Base-by-base conservation (phyloP, 2,888 invertebrate genomes). In the Cremastinae sp. region DNA sequence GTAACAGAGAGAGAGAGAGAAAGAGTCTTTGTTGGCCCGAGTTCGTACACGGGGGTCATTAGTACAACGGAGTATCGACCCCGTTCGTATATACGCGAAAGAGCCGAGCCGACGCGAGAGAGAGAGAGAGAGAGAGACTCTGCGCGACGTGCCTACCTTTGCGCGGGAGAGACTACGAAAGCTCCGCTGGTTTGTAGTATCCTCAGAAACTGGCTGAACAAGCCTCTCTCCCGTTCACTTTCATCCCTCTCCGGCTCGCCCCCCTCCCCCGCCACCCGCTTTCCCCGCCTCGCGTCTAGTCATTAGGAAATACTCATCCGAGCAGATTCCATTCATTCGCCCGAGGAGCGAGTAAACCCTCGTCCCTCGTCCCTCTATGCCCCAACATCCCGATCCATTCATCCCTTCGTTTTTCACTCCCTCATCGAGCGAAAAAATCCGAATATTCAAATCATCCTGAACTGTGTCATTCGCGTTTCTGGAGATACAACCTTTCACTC, bases 221-320 rank as follows among this genome's bases (percentile, higher is more conserved):
- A 70, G 16, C 53, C 49, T 62, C 68, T 47, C 72, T 58, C 74
- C 53, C 49, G 51, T 12, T 53, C 47, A 58, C 53, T 54, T 36
- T 58, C 20, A n/a, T 12, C 65, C 61, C 59, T 59, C 38, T 56
- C 58, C 20, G 7, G 36, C 36, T n/a, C 0, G 1, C 38, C n/a
- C 12, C 22, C 71, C 59, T 38, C 43, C 72, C 53, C 62, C 54
- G n/a, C 43, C 66, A 56, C 62, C 54, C 58, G 36, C 56, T 73
- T 78, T 80, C 80, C 72, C 82, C 79, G 80, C 74, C 79, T 69
- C 78, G 75, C 61, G 69, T 62, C 74, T 78, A 81, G 85, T 86
- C 88, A 87, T 88, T 89, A 88, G 85, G 83, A 88, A 88, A 88
- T 87, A 86, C 86, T 86, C n/a, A n/a, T n/a, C 85, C 80, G 80